These are phyloP conservation scores for Lasioglossum leucozonium DNA, from an alignment of 2,888 invertebrate species.

Conservation along the genomic window DNA sequence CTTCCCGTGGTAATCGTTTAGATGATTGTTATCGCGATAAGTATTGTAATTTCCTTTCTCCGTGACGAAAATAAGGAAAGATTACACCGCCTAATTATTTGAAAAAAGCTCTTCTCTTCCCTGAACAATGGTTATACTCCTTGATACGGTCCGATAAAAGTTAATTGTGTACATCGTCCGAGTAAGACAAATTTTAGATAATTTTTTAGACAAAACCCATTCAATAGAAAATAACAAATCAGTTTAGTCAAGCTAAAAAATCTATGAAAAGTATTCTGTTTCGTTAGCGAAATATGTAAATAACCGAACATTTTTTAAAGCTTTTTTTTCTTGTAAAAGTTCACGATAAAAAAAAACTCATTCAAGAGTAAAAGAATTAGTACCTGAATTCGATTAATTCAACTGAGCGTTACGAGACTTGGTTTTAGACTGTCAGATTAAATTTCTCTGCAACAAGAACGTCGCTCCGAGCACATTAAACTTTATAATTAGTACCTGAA, in stretches of 20 bases:
- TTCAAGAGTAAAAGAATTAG: neutral
- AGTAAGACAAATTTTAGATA: neutral
- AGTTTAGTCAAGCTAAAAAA: neutral
- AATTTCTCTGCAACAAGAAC: neutral
- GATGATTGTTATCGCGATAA: conserved; percentile 48
- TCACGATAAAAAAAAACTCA: neutral
- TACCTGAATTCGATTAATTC: neutral
- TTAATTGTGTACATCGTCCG: too few species aligned
- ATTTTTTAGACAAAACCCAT: neutral
- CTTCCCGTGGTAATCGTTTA: conserved; percentile 36
- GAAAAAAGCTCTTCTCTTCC: neutral
- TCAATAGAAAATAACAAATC: too few species aligned
- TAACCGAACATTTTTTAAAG: neutral
- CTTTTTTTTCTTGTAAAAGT: neutral
- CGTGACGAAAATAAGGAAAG: neutral
- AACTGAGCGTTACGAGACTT: neutral
- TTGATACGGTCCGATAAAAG: neutral
- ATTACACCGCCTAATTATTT: conserved; percentile 12
- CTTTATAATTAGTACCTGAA: conserved; percentile 22
- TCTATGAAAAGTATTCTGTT: neutral
- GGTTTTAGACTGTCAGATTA: neutral
- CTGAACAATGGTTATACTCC: neutral
- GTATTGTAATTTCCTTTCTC: conserved; percentile 46
- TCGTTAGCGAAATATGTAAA: neutral
- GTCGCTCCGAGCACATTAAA: conserved; percentile 1